These are phyloP conservation scores for Bostrychus sinensis DNA, from an alignment of 2,113 vertebrate genomes.

Conservation along the genomic window DNA sequence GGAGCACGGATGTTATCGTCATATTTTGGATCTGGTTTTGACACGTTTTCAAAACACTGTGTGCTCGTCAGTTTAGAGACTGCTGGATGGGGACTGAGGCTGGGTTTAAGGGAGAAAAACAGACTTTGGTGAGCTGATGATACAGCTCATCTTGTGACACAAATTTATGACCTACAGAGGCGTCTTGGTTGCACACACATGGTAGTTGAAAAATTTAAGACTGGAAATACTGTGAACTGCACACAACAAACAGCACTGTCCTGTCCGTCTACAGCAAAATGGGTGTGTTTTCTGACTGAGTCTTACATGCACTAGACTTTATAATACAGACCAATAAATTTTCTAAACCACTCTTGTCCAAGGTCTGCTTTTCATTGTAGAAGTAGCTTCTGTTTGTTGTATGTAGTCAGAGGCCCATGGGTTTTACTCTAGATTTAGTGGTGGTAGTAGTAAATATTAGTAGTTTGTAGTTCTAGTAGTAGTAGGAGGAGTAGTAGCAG, in stretches of 20 bases:
- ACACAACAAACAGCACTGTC: background rate
- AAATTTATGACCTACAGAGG: slow-evolving; percentile 19
- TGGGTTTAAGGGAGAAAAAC: slow-evolving; percentile 58
- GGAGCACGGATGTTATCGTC: slow-evolving; percentile 48
- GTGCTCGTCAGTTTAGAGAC: slow-evolving; percentile 41
- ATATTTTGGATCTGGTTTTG: slow-evolving; percentile 58
- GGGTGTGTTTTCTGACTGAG: background rate
- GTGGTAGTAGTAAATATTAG: no score
- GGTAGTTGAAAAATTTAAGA: background rate
- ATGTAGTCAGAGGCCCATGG: background rate
- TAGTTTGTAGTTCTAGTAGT: no score
- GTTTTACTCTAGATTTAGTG: background rate
- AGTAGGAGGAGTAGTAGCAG: no score
- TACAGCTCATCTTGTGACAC: slow-evolving; percentile 15
- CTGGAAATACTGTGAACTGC: background rate
- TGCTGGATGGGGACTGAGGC: slow-evolving; percentile 40
- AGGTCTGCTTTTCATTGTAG: slow-evolving; percentile 1
- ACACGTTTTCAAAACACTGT: slow-evolving; percentile 67
- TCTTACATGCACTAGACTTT: slow-evolving; percentile 1
- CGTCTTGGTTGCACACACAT: slow-evolving; percentile 23
- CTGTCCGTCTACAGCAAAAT: background rate
- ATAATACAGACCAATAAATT: background rate
- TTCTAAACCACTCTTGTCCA: background rate
- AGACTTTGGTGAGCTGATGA: slow-evolving; percentile 37
- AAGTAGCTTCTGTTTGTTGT: background rate